A percentile compares a stretch with the other conserved stretches of the same genome.
Evolutionary conservation across 2,797 vertebrate genomes (phyloP).

Genomic region (Pteronotus mesoamericanus): DNA sequence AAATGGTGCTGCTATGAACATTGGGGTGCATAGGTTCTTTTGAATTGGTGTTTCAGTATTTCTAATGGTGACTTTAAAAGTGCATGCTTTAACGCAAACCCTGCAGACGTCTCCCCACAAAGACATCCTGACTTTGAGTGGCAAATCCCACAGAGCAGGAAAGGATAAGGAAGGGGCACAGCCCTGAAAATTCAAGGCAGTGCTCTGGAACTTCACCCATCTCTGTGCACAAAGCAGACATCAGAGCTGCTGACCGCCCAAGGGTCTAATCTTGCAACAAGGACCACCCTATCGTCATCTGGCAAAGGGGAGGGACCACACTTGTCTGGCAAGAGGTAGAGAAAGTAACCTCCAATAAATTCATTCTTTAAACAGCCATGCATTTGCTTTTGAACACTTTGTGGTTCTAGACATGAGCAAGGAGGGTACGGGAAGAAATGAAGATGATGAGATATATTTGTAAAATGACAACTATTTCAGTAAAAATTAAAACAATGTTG

Average conservation of each 20-base stretch:
- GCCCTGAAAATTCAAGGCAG: neutral
- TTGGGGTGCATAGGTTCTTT: too few relatives aligned
- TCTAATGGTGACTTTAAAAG: neutral
- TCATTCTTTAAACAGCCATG: neutral
- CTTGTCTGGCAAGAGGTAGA: neutral
- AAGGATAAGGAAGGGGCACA: neutral
- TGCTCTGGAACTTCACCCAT: neutral
- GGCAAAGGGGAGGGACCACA: neutral
- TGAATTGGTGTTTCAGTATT: too few relatives aligned
- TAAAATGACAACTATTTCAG: neutral
- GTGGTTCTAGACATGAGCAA: neutral
- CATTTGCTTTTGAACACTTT: neutral
- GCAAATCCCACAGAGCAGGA: neutral
- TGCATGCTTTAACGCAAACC: neutral
- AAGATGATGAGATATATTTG: neutral
- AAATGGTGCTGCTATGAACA: too few relatives aligned
- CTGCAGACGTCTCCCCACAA: neutral
- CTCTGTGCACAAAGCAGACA: neutral
- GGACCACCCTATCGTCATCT: neutral
- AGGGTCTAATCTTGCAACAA: neutral
- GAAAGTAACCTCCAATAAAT: neutral
- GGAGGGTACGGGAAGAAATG: neutral
- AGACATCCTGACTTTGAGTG: too few relatives aligned
- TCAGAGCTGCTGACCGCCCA: accelerated
- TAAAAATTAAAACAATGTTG: neutral